Evolutionary conservation across 2,113 vertebrate species (phyloP), one percentile per base, ranked within the genome.

Genomic region (Colossoma macropomum): DNA sequence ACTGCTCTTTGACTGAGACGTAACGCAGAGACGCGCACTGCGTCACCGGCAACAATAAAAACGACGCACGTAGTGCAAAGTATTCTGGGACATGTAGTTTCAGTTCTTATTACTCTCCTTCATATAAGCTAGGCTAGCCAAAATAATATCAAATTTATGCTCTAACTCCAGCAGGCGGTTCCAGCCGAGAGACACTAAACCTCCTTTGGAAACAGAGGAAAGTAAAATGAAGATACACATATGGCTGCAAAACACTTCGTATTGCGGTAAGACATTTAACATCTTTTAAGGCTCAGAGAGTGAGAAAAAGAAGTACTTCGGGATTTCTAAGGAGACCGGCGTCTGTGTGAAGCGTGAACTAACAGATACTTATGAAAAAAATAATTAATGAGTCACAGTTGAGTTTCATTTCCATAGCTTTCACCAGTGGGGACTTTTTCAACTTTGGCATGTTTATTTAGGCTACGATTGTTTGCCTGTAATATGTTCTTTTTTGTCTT

Each of bases 31-130:
- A 32, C 88, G 86, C 91, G 88, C 84, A 19, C 8, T 69, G 81
- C 93, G 91, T 93, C 92, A 93, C 88, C 86, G 92, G 85, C 72
- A 76, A 86, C 78, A 92, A 94, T 28, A 48, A 75, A 66, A 65
- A n/a, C 28, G n/a, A 63, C 13, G 63, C 3, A 0, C 19, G 3
- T 30, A 4, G 7, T 6, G 0, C 1, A 28, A 12, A 7, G 68
- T 10, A 66, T 62, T 60, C 21, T 86, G 94, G 94, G 93, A 93
- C 87, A 90, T 94, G 93, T 92, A 94, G 94, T 95, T 86, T 52
- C 16, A 19, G 1, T 69, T 4, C 5, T 16, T 0, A 30, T 65
- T 66, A 81, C 52, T 48, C 60, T 60, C 62, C 70, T 48, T 78
- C 65, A 52, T 76, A 79, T 56, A 56, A 56, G 54, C 54, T 23